Evolutionary conservation across 2,888 invertebrate species (phyloP).

Genomic region (Autographa pulchrina): DNA sequence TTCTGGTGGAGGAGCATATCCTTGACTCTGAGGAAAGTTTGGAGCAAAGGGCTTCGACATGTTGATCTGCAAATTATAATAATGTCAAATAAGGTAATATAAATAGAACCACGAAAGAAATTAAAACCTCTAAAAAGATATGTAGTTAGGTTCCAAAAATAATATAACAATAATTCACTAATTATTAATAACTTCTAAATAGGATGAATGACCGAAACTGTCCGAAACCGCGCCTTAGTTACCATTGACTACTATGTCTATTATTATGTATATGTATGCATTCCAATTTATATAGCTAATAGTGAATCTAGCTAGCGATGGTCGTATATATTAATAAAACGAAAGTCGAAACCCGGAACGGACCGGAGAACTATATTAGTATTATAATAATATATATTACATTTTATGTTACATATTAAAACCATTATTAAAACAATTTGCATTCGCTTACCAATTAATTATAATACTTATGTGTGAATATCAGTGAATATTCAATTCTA

Average conservation of each 20-base stretch:
- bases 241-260: neutral
- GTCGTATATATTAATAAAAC: neutral
- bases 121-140: slow-evolving; percentile 9
- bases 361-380: neutral
- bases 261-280: slow-evolving; percentile 5
- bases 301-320: neutral
- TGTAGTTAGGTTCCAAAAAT: too few relatives aligned
- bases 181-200: slow-evolving; percentile 15
- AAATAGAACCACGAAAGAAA: neutral
- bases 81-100: neutral
- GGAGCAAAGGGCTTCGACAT: slow-evolving; percentile 87
- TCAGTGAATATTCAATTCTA: neutral
- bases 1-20: slow-evolving; percentile 81
- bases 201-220: slow-evolving; percentile 15
- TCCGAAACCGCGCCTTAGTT: slow-evolving; percentile 30
- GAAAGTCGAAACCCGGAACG: neutral
- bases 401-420: neutral
- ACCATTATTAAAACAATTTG: neutral
- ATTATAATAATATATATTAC: too few relatives aligned
- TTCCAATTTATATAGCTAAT: neutral
- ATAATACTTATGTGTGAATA: neutral
- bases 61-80: slow-evolving; percentile 58
- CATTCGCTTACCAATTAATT: neutral
- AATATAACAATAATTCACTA: neutral
- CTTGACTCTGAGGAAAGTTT: slow-evolving; percentile 83